phyloP scores from a whole-genome alignment of 2,888 invertebrate genomes.

The Meliscaeva auricollis region DNA sequence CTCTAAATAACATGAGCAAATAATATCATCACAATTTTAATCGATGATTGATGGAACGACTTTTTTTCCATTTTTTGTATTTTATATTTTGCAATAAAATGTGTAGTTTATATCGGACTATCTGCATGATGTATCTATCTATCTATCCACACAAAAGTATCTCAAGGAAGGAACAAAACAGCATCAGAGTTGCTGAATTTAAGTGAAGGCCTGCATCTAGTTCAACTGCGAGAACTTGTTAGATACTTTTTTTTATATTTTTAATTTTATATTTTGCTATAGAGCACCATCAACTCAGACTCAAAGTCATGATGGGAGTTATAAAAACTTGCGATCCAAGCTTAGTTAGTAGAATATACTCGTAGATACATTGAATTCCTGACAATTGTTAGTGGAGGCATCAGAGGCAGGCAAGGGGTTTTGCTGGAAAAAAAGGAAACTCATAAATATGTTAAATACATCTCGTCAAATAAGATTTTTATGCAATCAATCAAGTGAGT shows the following conservation, averaged over 20 bases:
- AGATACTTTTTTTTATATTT: constrained; percentile 35
- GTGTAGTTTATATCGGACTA: constrained; percentile 18
- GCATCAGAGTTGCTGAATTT: constrained; percentile 30
- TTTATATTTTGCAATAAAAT: not conserved
- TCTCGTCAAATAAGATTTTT: constrained; percentile 77
- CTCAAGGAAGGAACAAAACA: constrained; percentile 32
- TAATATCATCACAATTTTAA: constrained; percentile 73
- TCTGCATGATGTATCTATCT: constrained; percentile 44
- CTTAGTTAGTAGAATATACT: constrained; percentile 5
- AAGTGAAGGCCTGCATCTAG: constrained; percentile 43
- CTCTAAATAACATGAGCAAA: constrained; percentile 59
- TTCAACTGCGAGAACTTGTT: constrained; percentile 61
- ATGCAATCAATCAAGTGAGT: constrained; percentile 76
- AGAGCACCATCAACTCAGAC: not conserved
- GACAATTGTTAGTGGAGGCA: constrained; percentile 28
- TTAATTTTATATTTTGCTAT: not conserved
- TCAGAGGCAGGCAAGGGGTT: not conserved
- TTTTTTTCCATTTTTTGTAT: constrained; percentile 5
- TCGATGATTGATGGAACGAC: constrained; percentile 66
- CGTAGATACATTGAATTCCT: constrained; percentile 38
- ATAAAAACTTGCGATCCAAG: constrained; percentile 46
- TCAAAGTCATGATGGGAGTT: constrained; percentile 34
- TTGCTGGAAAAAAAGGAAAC: constrained; percentile 35
- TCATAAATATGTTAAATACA: constrained; percentile 77
- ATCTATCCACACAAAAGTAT: constrained; percentile 4